Base-by-base conservation (phyloP, 2,797 vertebrate genomes). In the Lophotriccus pileatus region DNA sequence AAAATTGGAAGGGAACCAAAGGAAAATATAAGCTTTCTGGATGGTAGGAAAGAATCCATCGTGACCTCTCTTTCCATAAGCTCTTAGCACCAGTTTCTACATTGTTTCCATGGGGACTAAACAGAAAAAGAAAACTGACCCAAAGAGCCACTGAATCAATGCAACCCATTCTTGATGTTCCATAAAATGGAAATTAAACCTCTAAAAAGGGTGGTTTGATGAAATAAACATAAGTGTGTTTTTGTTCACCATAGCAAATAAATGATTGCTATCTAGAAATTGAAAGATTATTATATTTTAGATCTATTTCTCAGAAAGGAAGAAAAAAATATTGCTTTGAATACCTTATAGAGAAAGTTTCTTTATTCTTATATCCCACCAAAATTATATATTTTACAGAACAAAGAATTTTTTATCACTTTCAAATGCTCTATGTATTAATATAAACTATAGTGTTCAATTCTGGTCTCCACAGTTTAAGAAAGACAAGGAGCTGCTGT, bases 171-270 rank as follows among this genome's bases (percentile, higher is more conserved):
- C 66, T 53, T 62, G 18, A 59, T 55, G 43, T 24, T 68, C 72
- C 28, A 69, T 53, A 56, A 82, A 81, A 91, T 46, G 9, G 20
- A 53, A 87, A 59, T 52, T 46, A 44, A 87, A 79, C n/a, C 1
- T 3, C 21, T 7, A 39, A 70, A 23, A 1, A 2, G 1, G 0
- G 9, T 23, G 30, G 36, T 60, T 49, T 59, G 18, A 39, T 28
- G 32, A 74, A 74, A 67, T 27, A 6, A 76, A 8, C 22, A 53
- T 24, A 81, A 94, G 30, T 20, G 32, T 18, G 60, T 87, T 24
- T 79, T 86, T 63, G 28, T 68, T 88, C 46, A 78, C 14, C 0
- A 0, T 10, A 78, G 36, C 18, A 80, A 80, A 70, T 7, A 24
- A 88, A 67, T 9, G 2, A 20, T 34, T 78, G 10, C 12, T 70